These are phyloP conservation scores for Hypotaenidia okinawae DNA, from an alignment of 2,797 vertebrate species.

Conservation along the genomic window DNA sequence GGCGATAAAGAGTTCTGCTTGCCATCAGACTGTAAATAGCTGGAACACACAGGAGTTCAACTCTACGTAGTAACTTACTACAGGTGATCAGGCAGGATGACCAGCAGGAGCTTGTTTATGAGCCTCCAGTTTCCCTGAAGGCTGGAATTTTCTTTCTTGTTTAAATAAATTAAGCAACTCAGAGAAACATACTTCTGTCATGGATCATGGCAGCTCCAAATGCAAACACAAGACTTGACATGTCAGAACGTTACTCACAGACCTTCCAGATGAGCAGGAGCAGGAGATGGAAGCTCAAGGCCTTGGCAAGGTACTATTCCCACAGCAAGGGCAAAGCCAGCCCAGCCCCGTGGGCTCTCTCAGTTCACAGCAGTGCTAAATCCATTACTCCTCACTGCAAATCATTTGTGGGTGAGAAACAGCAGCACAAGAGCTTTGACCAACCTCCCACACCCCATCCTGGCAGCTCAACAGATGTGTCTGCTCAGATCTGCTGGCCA, in stretches of 20 bases:
- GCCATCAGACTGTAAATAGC: neutral
- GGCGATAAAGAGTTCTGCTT: neutral
- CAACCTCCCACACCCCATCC: fast-evolving
- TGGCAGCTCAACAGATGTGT: fast-evolving
- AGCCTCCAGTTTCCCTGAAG: neutral
- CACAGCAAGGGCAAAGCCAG: neutral
- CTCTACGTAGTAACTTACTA: neutral
- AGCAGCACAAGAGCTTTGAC: neutral
- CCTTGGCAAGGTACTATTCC: conserved; percentile 15
- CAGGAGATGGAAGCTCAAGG: neutral
- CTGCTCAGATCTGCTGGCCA: fast-evolving
- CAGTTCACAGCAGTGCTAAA: neutral
- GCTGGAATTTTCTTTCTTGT: neutral
- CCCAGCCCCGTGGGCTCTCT: neutral
- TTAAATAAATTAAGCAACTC: neutral
- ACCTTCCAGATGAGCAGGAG: neutral
- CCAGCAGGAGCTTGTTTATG: neutral
- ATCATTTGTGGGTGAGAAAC: neutral
- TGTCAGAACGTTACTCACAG: conserved; percentile 38
- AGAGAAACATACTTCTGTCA: neutral
- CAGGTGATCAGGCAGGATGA: neutral
- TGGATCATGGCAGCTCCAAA: neutral
- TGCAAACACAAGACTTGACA: neutral
- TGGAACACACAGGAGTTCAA: neutral
- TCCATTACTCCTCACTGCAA: neutral